phyloP scores from a whole-genome alignment of 2,888 invertebrate genomes.

The Stenodera caucasica region DNA sequence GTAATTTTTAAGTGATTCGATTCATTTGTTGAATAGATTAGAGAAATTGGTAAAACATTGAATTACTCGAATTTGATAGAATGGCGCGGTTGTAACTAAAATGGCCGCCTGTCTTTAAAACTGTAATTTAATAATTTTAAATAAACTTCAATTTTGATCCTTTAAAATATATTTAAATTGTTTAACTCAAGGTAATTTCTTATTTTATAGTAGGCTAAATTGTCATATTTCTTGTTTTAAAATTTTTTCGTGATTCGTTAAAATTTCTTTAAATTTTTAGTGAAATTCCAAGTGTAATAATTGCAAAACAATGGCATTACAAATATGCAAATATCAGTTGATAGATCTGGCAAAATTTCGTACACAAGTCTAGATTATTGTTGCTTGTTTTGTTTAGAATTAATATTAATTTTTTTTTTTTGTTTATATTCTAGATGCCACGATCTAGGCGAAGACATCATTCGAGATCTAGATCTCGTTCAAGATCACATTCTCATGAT shows the following conservation, averaged over 20 bases:
- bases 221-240: too few relatives aligned
- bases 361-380: neutral
- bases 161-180: neutral
- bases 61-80: conserved; percentile 8
- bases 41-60: conserved; percentile 17
- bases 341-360: neutral
- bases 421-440: conserved; percentile 69
- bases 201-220: too few relatives aligned
- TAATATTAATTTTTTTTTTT: neutral
- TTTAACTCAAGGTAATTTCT: neutral
- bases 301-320: neutral
- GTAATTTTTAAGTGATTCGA: conserved; percentile 4
- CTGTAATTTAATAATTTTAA: neutral
- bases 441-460: conserved; percentile 80
- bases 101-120: conserved; percentile 31
- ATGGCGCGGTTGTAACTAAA: conserved; percentile 35
- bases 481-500: conserved; percentile 63
- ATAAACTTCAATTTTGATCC: neutral
- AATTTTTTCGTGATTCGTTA: neutral
- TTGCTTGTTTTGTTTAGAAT: neutral
- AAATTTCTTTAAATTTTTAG: neutral
- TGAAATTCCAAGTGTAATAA: neutral
- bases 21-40: neutral
- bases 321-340: neutral
- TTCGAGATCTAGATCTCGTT: conserved; percentile 65